Evolutionary conservation across 2,797 vertebrate species (phyloP), one percentile per base, ranked within the genome.

Genomic region (Tenualosa thibaudeaui): DNA sequence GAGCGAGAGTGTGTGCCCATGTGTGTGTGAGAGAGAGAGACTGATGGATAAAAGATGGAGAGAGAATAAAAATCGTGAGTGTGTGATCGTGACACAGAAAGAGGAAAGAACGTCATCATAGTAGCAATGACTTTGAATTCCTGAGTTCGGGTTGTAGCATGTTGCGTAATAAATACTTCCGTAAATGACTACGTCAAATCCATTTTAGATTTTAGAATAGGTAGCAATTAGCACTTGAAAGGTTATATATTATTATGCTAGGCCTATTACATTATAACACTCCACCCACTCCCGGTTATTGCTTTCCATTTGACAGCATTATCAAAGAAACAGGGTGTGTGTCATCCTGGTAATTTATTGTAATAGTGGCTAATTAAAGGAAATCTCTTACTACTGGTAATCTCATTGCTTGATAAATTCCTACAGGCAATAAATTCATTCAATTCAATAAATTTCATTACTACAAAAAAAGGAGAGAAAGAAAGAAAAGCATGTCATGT

Each of bases 1-100:
- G 92, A 89, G 92, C 15, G 88, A 60, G 91, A 37, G 88, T 84
- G 81, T 13, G 51, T 46, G 46, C 7, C 4, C 7, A 7, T 46
- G 12, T 81, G 84, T 87, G 86, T 86, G 87, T 84, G 81, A 49
- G 50, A 31, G 40, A 37, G 19, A 53, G 78, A 81, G 9, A 68
- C 9, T 65, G 68, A 81, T 81, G 58, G 50, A 84, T 12, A 26
- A 22, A 50, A 43, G 56, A 85, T 17, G 50, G 82, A 46, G 24
- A 26, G 19, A 51, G 75, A 51, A 10, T 26, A 7, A 49, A 46
- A 86, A 51, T 71, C 65, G 82, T 54, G 65, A 56, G 78, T 31
- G 49, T 17, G 58, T 53, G 15, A 84, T 26, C 46, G 75, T 40
- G 37, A 81, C 9, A 46, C 8, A 56, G 81, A 26, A 26, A 50